These are phyloP conservation scores for Myotis vivesi DNA, from an alignment of 2,797 vertebrate genomes.

Conservation along the genomic window DNA sequence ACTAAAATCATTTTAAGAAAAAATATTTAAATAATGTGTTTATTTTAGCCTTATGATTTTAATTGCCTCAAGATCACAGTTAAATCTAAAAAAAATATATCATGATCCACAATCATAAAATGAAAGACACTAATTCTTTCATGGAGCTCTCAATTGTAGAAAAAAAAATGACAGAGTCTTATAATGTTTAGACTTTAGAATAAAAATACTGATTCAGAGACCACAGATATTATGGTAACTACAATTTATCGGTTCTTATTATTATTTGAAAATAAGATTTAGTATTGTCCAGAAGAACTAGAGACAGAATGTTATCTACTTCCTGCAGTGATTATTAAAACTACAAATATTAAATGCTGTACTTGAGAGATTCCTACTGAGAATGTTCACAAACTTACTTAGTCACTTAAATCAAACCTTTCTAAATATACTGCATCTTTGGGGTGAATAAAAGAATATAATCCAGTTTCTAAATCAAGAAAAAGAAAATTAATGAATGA, in stretches of 20 bases:
- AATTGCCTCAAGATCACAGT: constrained; percentile 58
- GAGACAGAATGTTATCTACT: neutral
- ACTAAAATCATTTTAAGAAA: constrained; percentile 46
- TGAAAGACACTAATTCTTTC: neutral
- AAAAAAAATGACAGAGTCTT: constrained; percentile 22
- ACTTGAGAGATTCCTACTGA: neutral
- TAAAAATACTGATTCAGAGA: neutral
- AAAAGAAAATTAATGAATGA: neutral
- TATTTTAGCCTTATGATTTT: constrained; percentile 63
- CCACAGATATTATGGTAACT: neutral
- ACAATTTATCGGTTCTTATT: neutral
- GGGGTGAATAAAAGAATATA: neutral
- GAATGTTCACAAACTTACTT: neutral
- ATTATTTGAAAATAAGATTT: constrained; percentile 42
- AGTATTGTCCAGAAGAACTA: neutral
- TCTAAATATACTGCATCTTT: neutral
- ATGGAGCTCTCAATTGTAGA: neutral
- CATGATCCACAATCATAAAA: constrained; percentile 41
- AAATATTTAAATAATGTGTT: constrained; percentile 48
- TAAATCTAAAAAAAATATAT: constrained; percentile 52
- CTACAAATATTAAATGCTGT: neutral
- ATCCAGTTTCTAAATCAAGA: neutral
- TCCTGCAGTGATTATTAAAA: constrained; percentile 1
- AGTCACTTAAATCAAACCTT: neutral
- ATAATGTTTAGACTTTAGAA: neutral